Evolutionary conservation across 2,797 vertebrate genomes (phyloP).

Genomic region (Dromococcyx pavoninus): DNA sequence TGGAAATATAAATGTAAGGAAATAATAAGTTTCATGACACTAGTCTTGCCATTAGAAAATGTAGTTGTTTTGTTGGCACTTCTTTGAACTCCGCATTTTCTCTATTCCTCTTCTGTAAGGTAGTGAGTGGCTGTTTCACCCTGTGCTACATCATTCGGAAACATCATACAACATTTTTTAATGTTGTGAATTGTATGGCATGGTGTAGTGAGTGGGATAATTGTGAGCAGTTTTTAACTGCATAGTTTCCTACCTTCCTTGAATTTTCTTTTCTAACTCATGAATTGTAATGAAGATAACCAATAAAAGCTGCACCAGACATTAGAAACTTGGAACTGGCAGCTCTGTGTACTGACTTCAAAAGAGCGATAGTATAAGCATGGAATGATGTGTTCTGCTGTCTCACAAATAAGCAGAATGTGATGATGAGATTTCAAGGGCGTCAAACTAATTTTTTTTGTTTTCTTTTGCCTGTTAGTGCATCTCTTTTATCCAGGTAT

Average conservation of each 20-base stretch:
- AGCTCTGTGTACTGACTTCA: not conserved
- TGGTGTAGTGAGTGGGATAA: not conserved
- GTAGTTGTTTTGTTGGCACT: not conserved
- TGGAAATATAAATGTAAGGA: not conserved
- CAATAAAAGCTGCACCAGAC: not conserved
- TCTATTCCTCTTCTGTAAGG: not conserved
- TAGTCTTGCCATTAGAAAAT: not conserved
- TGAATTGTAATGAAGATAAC: not conserved
- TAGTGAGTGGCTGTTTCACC: not conserved
- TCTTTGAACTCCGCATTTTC: not conserved
- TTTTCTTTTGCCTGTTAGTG: not conserved
- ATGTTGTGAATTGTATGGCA: not conserved
- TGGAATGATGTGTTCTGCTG: not conserved
- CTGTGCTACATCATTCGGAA: not conserved
- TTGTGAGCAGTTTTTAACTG: not conserved
- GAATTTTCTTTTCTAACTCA: not conserved
- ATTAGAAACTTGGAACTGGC: not conserved
- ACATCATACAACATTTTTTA: not conserved
- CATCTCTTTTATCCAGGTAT: not conserved
- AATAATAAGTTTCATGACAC: not conserved
- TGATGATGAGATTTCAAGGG: not conserved
- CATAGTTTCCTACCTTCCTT: not conserved
- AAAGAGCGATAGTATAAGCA: not conserved
- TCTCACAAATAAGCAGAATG: not conserved
- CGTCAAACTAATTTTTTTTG: not conserved